These are phyloP conservation scores for Campoplex capitator DNA, from an alignment of 2,888 invertebrate species.

Conservation along the genomic window DNA sequence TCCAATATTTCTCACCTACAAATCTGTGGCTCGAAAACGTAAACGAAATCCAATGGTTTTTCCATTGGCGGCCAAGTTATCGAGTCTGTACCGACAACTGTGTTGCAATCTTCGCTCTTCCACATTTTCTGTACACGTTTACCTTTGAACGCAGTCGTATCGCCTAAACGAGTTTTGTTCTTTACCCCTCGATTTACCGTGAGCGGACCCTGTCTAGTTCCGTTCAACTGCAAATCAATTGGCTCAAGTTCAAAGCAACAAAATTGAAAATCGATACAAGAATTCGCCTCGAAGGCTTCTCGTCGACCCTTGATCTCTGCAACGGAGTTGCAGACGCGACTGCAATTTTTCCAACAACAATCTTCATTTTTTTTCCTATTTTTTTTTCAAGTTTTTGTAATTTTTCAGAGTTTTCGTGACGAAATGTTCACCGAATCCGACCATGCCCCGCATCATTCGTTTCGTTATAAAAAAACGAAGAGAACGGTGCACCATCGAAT, in stretches of 20 bases:
- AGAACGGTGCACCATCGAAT: too few species aligned
- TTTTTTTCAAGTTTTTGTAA: too few species aligned
- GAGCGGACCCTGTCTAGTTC: constrained; percentile 86
- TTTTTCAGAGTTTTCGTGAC: too few species aligned
- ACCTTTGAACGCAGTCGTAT: constrained; percentile 85
- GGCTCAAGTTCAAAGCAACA: not conserved
- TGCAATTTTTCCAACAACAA: too few species aligned
- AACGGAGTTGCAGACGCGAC: too few species aligned
- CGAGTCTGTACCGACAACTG: constrained; percentile 86
- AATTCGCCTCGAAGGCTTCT: too few species aligned
- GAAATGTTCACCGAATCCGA: not conserved
- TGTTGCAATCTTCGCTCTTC: constrained; percentile 86
- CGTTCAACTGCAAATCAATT: constrained; percentile 85
- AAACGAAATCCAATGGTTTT: constrained; percentile 82
- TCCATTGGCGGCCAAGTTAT: constrained; percentile 86
- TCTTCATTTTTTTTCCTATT: too few species aligned
- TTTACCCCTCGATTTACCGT: constrained; percentile 86
- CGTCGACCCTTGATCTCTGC: too few species aligned
- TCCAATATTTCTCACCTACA: constrained; percentile 84
- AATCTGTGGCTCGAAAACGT: constrained; percentile 86
- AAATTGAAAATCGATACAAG: not conserved
- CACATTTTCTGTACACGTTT: constrained; percentile 78
- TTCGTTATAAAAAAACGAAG: too few species aligned
- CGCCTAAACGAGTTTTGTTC: constrained; percentile 85
- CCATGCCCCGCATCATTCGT: too few species aligned